phyloP scores from a whole-genome alignment of 1,140 invertebrate genomes.

The Drosophila miranda region DNA sequence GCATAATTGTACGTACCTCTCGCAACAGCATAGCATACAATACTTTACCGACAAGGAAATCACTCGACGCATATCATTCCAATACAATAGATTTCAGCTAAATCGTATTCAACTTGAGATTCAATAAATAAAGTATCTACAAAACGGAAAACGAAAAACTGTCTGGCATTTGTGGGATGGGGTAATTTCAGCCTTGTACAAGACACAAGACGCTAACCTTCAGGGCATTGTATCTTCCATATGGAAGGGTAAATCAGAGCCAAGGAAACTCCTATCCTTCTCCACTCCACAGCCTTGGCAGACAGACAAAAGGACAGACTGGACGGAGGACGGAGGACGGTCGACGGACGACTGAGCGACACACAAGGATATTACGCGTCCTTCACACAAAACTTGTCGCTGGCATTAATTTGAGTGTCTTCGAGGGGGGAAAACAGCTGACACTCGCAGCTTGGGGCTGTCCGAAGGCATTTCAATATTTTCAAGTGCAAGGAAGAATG shows the following conservation, averaged over 20 bases:
- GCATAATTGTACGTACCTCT: constrained; percentile 21
- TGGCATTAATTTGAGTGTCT: constrained; percentile 63
- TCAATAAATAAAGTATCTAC: constrained; percentile 57
- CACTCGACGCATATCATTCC: constrained; percentile 69
- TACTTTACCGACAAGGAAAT: constrained; percentile 55
- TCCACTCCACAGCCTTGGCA: constrained; percentile 31
- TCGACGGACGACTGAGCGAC: constrained; percentile 6
- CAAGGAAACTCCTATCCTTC: constrained; percentile 10
- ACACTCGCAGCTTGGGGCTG: constrained; percentile 27
- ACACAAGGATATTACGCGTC: constrained; percentile 45
- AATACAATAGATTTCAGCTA: constrained; percentile 52
- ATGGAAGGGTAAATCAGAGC: constrained; percentile 1
- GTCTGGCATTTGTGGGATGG: neutral
- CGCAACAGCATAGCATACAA: constrained; percentile 48
- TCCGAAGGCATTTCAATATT: constrained; percentile 57
- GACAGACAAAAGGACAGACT: neutral
- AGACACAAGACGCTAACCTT: too few relatives aligned
- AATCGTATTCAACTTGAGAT: constrained; percentile 69
- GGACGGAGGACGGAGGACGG: neutral
- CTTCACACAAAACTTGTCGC: constrained; percentile 53
- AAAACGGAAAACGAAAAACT: neutral
- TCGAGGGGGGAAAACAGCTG: constrained; percentile 19
- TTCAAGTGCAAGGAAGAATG: constrained; percentile 60
- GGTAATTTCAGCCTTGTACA: too few relatives aligned
- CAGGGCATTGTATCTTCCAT: too few relatives aligned